Evolutionary conservation across 2,888 invertebrate genomes (phyloP).

Genomic region (Yponomeuta cagnagella): DNA sequence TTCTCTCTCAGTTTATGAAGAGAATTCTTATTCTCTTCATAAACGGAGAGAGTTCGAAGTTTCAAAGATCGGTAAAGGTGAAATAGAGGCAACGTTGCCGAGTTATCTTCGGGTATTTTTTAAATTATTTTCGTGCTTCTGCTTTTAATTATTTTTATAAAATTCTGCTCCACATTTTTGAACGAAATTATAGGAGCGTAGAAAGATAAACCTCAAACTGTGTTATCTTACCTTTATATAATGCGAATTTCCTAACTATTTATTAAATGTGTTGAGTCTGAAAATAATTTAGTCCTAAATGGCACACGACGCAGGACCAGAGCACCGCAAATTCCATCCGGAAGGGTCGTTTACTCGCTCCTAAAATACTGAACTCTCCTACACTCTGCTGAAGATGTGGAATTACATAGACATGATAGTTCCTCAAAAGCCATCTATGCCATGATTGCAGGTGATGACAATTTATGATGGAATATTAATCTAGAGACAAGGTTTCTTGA

Average conservation of each 20-base stretch:
- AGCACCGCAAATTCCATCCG: not conserved
- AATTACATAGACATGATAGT: not conserved
- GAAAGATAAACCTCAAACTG: not conserved
- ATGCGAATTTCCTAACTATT: not conserved
- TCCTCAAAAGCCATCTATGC: no score
- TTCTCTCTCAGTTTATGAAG: no score
- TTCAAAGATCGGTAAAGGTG: not conserved
- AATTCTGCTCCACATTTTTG: not conserved
- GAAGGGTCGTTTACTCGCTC: constrained; percentile 9
- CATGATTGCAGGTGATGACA: no score
- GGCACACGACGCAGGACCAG: not conserved
- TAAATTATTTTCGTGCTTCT: no score
- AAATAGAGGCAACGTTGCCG: not conserved
- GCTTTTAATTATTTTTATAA: no score
- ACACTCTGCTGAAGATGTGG: not conserved
- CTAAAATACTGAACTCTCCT: not conserved
- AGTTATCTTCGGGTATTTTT: not conserved
- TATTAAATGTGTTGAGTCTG: not conserved
- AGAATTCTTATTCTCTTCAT: not conserved
- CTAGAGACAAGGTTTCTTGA: no score
- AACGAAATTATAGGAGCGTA: not conserved
- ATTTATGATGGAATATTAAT: no score
- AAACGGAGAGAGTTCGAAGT: not conserved
- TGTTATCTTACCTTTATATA: not conserved
- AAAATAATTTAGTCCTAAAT: constrained; percentile 3